Percentiles rank a stretch among this genome's conserved stretches.
phyloP scores from a whole-genome alignment of 2,797 vertebrate genomes.

The Acanthurus lineatus region DNA sequence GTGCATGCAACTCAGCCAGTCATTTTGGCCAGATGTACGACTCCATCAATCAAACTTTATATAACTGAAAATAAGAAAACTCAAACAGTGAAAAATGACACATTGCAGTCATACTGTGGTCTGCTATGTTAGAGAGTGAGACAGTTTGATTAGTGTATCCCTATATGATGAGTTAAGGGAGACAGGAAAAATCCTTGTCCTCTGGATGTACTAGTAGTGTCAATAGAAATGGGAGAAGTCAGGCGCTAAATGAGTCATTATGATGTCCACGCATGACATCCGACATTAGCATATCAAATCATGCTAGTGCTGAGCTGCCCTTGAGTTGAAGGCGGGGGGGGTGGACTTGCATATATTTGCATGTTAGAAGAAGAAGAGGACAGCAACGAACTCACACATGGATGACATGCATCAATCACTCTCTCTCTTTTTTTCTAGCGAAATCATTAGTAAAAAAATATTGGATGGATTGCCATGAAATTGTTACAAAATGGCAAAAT shows the following conservation, averaged over 20 bases:
- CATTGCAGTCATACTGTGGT: not conserved
- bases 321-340: constrained; percentile 48
- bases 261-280: constrained; percentile 79
- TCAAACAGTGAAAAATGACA: constrained; percentile 7
- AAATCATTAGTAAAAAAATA: constrained; percentile 47
- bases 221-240: constrained; percentile 78
- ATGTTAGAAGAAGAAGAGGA: constrained; percentile 26
- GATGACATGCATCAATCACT: not conserved
- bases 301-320: constrained; percentile 68
- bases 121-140: not conserved
- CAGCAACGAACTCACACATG: constrained; percentile 2
- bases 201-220: constrained; percentile 76
- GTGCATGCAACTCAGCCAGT: not conserved
- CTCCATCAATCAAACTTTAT: constrained; percentile 5
- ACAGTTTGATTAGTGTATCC: constrained; percentile 44
- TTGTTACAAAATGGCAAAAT: constrained; percentile 56
- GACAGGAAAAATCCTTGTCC: constrained; percentile 69
- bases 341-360: constrained; percentile 34
- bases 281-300: constrained; percentile 82
- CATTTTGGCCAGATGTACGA: constrained; percentile 11
- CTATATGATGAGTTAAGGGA: constrained; percentile 49
- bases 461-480: constrained; percentile 11
- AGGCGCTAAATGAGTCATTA: constrained; percentile 83
- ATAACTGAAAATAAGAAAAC: not conserved
- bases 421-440: not conserved